Percentiles rank a stretch among this genome's conserved stretches.
These are phyloP conservation scores for Gymnoscopelus braueri DNA, from an alignment of 2,797 vertebrate species.

Conservation along the genomic window DNA sequence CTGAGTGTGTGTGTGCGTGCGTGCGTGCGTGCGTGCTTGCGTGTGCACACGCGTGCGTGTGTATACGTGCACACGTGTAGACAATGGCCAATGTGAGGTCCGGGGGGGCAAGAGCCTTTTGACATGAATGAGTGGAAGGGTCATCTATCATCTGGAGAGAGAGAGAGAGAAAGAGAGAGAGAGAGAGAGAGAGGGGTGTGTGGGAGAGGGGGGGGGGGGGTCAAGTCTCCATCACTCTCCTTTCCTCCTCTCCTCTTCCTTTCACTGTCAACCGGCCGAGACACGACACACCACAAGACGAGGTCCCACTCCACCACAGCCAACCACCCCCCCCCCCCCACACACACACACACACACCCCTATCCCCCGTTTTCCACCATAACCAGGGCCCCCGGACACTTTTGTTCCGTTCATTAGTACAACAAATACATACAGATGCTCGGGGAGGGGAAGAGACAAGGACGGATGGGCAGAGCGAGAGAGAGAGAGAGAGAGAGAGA, in stretches of 20 bases:
- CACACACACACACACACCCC: not conserved
- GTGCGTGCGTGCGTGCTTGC: slow-evolving; percentile 12
- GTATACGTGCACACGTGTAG: slow-evolving; percentile 50
- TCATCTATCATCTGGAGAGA: slow-evolving; percentile 77
- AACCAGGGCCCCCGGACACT: slow-evolving; percentile 57
- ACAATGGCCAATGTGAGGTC: slow-evolving; percentile 58
- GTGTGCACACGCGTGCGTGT: not conserved
- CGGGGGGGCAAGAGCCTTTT: slow-evolving; percentile 50
- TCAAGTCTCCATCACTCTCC: slow-evolving; percentile 65
- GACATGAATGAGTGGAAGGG: slow-evolving; percentile 67
- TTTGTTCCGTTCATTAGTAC: slow-evolving; percentile 73
- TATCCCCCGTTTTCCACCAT: slow-evolving; percentile 12
- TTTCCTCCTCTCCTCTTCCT: slow-evolving; percentile 38
- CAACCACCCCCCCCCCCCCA: slow-evolving; percentile 32
- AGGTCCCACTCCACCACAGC: slow-evolving; percentile 41
- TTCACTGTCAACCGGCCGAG: slow-evolving; percentile 42
- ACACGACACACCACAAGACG: slow-evolving; percentile 55
- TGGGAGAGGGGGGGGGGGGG: slow-evolving; percentile 46
- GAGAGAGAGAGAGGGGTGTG: slow-evolving; percentile 31
- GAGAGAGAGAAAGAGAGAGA: slow-evolving; percentile 53
- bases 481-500: slow-evolving; percentile 41
- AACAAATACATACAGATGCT: slow-evolving; percentile 78
- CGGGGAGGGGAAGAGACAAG: slow-evolving; percentile 25
- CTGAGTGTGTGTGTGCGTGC: slow-evolving; percentile 15
- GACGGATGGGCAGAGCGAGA: not conserved